Conservation (phyloP, 2,888 invertebrate species). For the Drosophila ezoana region DNA sequence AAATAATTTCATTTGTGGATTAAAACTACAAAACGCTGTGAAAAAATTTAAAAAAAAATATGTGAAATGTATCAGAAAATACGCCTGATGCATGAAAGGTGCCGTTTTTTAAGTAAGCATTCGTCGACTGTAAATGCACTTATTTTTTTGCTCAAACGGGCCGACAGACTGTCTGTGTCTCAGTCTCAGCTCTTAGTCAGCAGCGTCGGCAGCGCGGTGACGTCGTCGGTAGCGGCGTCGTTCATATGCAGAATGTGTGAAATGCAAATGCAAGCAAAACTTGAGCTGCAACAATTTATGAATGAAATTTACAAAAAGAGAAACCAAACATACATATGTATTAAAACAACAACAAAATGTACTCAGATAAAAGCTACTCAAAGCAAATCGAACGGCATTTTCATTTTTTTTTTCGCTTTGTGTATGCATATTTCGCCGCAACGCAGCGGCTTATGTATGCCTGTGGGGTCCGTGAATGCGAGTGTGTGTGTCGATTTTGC, state of each 20-base stretch:
- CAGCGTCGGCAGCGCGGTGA: slow-evolving; percentile 46
- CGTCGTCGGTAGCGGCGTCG: slow-evolving; percentile 33
- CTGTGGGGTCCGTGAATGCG: slow-evolving; percentile 1
- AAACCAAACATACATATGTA: slow-evolving; percentile 17
- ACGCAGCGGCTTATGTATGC: slow-evolving; percentile 12
- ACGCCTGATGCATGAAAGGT: slow-evolving; percentile 22
- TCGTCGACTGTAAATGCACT: not conserved
- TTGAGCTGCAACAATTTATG: slow-evolving; percentile 56
- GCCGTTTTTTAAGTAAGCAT: slow-evolving; percentile 41
- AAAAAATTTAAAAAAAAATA: slow-evolving; percentile 39
- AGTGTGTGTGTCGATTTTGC: slow-evolving; percentile 7
- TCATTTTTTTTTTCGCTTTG: slow-evolving; percentile 58
- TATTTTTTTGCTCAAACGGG: slow-evolving; percentile 12
- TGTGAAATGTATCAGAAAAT: slow-evolving; percentile 47
- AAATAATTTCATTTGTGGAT: slow-evolving; percentile 49
- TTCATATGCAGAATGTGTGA: slow-evolving; percentile 47
- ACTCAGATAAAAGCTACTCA: slow-evolving; percentile 20
- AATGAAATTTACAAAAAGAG: slow-evolving; percentile 67
- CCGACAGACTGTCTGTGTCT: slow-evolving; percentile 52
- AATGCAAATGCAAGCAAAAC: slow-evolving; percentile 48
- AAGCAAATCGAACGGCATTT: slow-evolving; percentile 44
- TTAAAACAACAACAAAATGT: slow-evolving; percentile 23
- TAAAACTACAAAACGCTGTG: slow-evolving; percentile 27
- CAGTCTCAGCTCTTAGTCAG: slow-evolving; percentile 55
- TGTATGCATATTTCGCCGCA: slow-evolving; percentile 66